Base-by-base conservation (phyloP, 1,140 invertebrate genomes). In the Yoshiicerus persimilis region DNA sequence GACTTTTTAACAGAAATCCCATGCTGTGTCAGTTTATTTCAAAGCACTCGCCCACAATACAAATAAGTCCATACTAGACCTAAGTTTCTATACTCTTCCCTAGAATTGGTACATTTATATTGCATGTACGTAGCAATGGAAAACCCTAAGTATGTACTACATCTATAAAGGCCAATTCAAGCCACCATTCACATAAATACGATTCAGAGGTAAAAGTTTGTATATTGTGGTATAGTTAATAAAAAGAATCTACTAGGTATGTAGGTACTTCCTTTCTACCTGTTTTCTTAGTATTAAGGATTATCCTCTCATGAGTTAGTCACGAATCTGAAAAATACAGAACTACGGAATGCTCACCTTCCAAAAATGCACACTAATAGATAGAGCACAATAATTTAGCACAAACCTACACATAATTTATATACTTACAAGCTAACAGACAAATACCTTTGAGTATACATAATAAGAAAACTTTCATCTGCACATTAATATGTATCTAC, bases 281-380 rank as follows among this genome's bases (percentile, higher is more conserved):
- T 80, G 75, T 80, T 80, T 80, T 80, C 75, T 20, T 36, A n/a
- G 75, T 80, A 80, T n/a, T 80, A 38, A 80, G 75, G 75, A 80
- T 80, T 36, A 80, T 80, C 75, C 75, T 32, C 75, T 80, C 75
- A 80, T 38, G 75, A 80, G 34, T 80, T 38, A 38, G 75, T 80
- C 75, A 80, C 75, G 75, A 80, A 70, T 70, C 66, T 70, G 25
- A 30, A 27, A n/a, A 70, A 70, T 70, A 27, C 30, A 70, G 30
- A 70, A 25, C 66, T 70, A 30, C 9, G 11, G 10, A 30, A 23
- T 70, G 27, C 10, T 30, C 25, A 47, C 41, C 47, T n/a, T n/a
- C 47, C 47, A 56, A 56, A 16, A 56, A n/a, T 56, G n/a, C 20
- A 56, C n/a, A n/a, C n/a, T n/a, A 56, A 56, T 56, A 56, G 47